Evolutionary conservation across 37 sponge, comb jelly and placozoan species (phyloP).

Genomic region (Theonella swinhoei): DNA sequence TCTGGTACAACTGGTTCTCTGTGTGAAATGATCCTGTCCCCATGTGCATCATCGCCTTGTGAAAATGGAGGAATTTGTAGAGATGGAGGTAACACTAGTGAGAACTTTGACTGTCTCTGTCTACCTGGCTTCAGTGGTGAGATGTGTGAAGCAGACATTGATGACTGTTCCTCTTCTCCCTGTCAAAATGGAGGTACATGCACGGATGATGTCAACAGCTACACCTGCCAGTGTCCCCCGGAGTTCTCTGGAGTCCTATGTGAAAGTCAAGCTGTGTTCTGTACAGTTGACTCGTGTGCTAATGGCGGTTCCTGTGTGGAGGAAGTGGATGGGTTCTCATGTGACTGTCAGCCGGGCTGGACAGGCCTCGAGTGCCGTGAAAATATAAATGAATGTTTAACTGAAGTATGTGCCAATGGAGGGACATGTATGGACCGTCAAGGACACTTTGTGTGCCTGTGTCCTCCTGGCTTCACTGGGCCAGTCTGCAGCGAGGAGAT

Average conservation of each 20-base stretch:
- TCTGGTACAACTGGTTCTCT: conserved; percentile 7
- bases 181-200: conserved; percentile 43
- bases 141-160: conserved; percentile 4
- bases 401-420: neutral
- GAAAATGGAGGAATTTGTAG: conserved; percentile 19
- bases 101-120: conserved; percentile 3
- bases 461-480: conserved; percentile 32
- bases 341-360: conserved; percentile 16
- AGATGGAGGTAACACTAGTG: neutral
- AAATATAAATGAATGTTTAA: conserved; percentile 26
- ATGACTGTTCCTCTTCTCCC: conserved; percentile 15
- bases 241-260: conserved; percentile 35
- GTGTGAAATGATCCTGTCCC: conserved; percentile 28
- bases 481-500: neutral
- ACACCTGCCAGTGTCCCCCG: conserved; percentile 21
- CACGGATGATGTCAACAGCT: neutral
- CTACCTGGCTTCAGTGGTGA: conserved; percentile 21
- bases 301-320: conserved; percentile 27
- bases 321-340: conserved; percentile 4
- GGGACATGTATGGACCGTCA: conserved; percentile 1
- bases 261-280: conserved; percentile 10
- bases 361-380: conserved; percentile 16
- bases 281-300: conserved; percentile 9
- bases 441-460: neutral
- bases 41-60: conserved; percentile 28